Conservation (phyloP, 2,888 invertebrate species). For the Venusia cambrica region DNA sequence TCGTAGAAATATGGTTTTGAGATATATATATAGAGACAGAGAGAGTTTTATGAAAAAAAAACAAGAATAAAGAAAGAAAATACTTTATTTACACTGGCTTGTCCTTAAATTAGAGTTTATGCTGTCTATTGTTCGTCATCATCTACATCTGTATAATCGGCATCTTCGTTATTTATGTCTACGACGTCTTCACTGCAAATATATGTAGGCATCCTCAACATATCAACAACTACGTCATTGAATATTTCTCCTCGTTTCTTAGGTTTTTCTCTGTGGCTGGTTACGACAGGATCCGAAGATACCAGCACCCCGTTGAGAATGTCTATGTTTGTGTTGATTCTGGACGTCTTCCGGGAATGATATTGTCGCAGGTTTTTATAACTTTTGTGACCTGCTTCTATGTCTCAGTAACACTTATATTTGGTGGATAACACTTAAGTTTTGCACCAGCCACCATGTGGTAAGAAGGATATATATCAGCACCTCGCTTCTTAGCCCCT, state of each 20-base stretch:
- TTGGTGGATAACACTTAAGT: too few relatives aligned
- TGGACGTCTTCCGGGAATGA: conserved; percentile 23
- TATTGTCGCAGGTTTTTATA: conserved; percentile 12
- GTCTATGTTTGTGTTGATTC: conserved; percentile 22
- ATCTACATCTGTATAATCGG: conserved; percentile 6
- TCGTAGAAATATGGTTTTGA: too few relatives aligned
- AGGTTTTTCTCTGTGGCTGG: conserved; percentile 14
- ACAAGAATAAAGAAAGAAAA: too few relatives aligned
- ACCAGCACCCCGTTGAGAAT: conserved; percentile 22
- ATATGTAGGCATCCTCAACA: conserved; percentile 10
- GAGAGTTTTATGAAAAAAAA: too few relatives aligned
- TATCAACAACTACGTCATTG: conserved; percentile 13
- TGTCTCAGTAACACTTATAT: too few relatives aligned
- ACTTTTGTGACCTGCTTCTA: conserved; percentile 13
- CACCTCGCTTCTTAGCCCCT: too few relatives aligned
- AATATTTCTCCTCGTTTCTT: conserved; percentile 16
- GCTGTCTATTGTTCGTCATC: conserved; percentile 4
- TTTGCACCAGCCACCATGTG: too few relatives aligned
- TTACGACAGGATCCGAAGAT: conserved; percentile 22
- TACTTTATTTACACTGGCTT: conserved; percentile 3
- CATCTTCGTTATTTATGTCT: conserved; percentile 26
- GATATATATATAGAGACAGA: too few relatives aligned
- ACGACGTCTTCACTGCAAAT: conserved; percentile 10
- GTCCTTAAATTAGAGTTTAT: conserved; percentile 3
- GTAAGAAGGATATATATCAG: too few relatives aligned